A percentile compares a stretch with the other conserved stretches of the same genome.
Conservation (phyloP, 2,797 vertebrate species). For the Chelmon rostratus region DNA sequence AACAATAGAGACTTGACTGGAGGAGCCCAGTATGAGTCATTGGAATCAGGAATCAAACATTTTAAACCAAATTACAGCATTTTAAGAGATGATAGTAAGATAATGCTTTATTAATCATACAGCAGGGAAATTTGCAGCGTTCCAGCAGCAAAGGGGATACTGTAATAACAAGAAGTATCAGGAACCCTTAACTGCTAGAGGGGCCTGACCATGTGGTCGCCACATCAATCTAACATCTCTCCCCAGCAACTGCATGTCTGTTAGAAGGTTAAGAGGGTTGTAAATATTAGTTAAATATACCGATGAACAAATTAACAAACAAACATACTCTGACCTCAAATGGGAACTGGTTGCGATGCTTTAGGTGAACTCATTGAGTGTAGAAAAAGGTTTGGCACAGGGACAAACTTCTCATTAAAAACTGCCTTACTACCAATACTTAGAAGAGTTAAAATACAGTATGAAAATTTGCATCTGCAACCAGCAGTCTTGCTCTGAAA, state of each 20-base stretch:
- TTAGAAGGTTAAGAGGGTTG: too few relatives aligned
- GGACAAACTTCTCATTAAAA: background rate
- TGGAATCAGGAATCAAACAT: constrained; percentile 79
- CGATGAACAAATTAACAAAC: background rate
- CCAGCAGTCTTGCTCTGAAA: background rate
- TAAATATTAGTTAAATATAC: background rate
- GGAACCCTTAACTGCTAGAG: background rate
- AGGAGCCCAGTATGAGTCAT: constrained; percentile 72
- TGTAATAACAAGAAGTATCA: too few relatives aligned
- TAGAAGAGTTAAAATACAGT: background rate
- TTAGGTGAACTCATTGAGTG: background rate
- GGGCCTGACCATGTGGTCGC: background rate
- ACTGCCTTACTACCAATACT: background rate
- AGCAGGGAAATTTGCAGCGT: too few relatives aligned
- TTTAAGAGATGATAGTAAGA: too few relatives aligned
- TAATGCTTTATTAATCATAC: too few relatives aligned
- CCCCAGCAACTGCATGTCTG: background rate
- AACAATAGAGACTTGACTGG: too few relatives aligned
- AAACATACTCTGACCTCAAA: background rate
- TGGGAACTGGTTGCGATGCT: background rate
- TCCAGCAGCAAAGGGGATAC: too few relatives aligned
- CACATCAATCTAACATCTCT: too few relatives aligned
- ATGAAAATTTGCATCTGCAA: background rate
- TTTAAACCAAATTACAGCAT: too few relatives aligned
- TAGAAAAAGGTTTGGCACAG: background rate